phyloP scores from a whole-genome alignment of 1,140 invertebrate genomes.

The Drosophila nigromelanica region DNA sequence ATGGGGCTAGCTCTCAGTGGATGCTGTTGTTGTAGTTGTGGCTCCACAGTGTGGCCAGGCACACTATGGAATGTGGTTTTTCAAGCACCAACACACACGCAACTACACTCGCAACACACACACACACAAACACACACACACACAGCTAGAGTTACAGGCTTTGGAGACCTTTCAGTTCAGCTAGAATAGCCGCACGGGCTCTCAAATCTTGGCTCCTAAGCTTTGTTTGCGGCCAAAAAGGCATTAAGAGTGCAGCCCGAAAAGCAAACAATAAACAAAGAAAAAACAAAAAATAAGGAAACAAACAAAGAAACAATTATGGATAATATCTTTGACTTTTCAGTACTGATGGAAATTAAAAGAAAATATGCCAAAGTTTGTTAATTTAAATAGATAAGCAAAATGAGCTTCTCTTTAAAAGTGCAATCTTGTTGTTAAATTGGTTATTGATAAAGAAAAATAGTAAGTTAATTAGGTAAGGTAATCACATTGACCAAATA shows the following conservation, averaged over 20 bases:
- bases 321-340: constrained; percentile 8
- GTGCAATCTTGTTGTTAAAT: background rate
- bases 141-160: constrained; percentile 18
- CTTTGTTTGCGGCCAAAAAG: constrained; percentile 29
- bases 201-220: constrained; percentile 23
- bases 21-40: constrained; percentile 53
- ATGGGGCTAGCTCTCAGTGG: constrained; percentile 45
- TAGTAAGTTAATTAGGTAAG: background rate
- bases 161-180: constrained; percentile 19
- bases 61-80: constrained; percentile 80
- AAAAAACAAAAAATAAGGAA: background rate
- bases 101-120: constrained; percentile 24
- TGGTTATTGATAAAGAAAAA: background rate
- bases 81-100: constrained; percentile 61
- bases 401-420: background rate
- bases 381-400: background rate
- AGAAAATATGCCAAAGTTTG: constrained; percentile 1
- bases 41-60: constrained; percentile 43
- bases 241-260: constrained; percentile 20
- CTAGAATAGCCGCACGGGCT: constrained; percentile 22
- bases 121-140: background rate
- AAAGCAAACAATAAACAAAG: constrained; percentile 5
- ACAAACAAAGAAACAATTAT: constrained; percentile 6
- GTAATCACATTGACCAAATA: background rate
- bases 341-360: background rate